A percentile compares a stretch with the other conserved stretches of the same genome.
These are phyloP conservation scores for Desmodus rotundus DNA, from an alignment of 2,113 vertebrate genomes.

Conservation along the genomic window DNA sequence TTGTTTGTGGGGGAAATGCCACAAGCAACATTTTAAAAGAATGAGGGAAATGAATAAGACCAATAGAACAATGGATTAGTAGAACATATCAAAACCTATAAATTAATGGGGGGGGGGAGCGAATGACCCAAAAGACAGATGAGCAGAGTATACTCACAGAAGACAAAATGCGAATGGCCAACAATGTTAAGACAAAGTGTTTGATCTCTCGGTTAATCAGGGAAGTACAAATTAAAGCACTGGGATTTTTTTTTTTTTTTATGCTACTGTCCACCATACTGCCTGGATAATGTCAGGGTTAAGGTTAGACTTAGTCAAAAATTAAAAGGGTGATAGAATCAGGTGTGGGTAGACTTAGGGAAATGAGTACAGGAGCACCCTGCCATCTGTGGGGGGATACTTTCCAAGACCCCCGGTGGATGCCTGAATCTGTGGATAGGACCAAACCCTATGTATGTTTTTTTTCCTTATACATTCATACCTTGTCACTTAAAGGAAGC, in stretches of 20 bases:
- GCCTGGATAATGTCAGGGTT: neutral
- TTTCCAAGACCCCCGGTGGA: neutral
- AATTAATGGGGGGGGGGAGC: neutral
- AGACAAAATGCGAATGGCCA: neutral
- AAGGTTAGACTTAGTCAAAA: neutral
- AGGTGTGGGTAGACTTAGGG: neutral
- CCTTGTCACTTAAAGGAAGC: neutral
- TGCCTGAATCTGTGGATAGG: neutral
- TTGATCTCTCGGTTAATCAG: neutral
- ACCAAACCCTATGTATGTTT: neutral
- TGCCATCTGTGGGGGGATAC: too few relatives aligned
- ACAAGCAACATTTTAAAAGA: neutral
- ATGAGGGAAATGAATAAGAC: neutral
- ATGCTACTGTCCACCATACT: neutral
- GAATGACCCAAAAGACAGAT: neutral
- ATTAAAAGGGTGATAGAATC: neutral
- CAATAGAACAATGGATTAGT: neutral
- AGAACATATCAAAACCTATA: neutral
- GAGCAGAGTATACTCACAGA: neutral
- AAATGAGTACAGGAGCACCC: neutral
- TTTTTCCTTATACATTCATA: neutral
- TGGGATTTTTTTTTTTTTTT: neutral
- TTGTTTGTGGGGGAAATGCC: neutral
- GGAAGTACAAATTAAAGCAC: neutral
- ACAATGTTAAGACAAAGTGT: neutral